Evolutionary conservation across 2,113 vertebrate genomes (phyloP).

Genomic region (Ceyx cyanopectus): DNA sequence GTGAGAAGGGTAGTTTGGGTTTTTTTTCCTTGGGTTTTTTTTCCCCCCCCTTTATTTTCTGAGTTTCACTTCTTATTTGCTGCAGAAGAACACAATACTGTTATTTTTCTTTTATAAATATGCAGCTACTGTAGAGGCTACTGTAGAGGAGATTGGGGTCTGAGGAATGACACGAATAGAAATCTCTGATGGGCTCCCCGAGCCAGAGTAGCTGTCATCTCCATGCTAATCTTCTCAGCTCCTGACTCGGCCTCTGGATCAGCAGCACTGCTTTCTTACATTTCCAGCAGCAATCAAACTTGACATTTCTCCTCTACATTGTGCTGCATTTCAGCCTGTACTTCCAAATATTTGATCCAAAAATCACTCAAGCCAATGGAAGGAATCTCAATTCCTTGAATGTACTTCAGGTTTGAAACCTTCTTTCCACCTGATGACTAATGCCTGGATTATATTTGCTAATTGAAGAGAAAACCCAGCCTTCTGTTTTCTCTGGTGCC

Average conservation of each 20-base stretch:
- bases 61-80: not conserved
- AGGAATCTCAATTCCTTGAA: not conserved
- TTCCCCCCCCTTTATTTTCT: not conserved
- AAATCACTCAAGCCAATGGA: not conserved
- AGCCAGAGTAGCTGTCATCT: conserved; percentile 1
- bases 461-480: not conserved
- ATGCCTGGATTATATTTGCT: rapidly evolving
- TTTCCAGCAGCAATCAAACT: conserved; percentile 42
- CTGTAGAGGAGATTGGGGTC: rapidly evolving
- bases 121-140: not conserved
- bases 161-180: not conserved
- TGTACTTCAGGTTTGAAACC: not conserved
- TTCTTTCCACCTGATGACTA: not conserved
- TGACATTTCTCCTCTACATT: conserved; percentile 2
- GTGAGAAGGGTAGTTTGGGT: not conserved
- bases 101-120: not conserved
- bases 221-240: conserved; percentile 30
- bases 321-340: not conserved
- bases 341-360: not conserved
- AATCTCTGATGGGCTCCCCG: not conserved
- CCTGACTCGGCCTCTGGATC: not conserved
- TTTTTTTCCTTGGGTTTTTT: not conserved
- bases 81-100: not conserved
- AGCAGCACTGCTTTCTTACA: not conserved
- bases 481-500: not conserved